phyloP scores from a whole-genome alignment of 1,140 invertebrate species.

The Venturia canescens region DNA sequence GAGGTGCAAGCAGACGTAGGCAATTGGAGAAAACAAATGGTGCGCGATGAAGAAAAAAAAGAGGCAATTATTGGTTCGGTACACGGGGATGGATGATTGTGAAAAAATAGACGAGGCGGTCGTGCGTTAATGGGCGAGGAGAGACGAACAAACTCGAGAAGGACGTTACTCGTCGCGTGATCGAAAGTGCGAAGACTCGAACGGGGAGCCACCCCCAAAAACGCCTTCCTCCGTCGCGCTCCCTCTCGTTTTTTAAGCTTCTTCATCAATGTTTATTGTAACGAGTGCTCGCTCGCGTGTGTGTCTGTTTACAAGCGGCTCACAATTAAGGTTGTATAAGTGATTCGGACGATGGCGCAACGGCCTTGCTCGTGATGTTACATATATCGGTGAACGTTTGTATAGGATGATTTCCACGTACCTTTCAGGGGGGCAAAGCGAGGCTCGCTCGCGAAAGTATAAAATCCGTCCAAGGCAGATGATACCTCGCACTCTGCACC shows the following conservation, averaged over 20 bases:
- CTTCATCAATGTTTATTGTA: conserved; percentile 23
- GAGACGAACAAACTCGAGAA: neutral
- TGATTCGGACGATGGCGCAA: conserved; percentile 65
- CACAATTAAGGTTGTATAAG: conserved; percentile 49
- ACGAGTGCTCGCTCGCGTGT: neutral
- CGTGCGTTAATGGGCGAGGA: neutral
- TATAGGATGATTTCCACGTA: conserved; percentile 59
- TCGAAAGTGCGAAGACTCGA: neutral
- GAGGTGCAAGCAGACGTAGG: neutral
- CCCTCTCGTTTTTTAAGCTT: neutral
- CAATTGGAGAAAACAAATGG: neutral
- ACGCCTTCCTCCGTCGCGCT: neutral
- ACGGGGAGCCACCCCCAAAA: conserved; percentile 19
- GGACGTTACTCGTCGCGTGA: neutral
- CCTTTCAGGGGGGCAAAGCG: conserved; percentile 50
- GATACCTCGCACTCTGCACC: conserved; percentile 69
- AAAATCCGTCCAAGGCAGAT: conserved; percentile 70
- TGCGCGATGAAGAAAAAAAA: neutral
- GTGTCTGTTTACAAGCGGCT: neutral
- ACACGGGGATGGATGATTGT: neutral
- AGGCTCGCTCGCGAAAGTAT: conserved; percentile 67
- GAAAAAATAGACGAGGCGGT: conserved; percentile 9
- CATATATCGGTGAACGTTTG: conserved; percentile 69
- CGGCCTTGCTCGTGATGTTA: conserved; percentile 74
- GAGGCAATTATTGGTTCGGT: conserved; percentile 19